These are phyloP conservation scores for Gryon sp. DNA, from an alignment of 1,140 invertebrate genomes.

Conservation along the genomic window DNA sequence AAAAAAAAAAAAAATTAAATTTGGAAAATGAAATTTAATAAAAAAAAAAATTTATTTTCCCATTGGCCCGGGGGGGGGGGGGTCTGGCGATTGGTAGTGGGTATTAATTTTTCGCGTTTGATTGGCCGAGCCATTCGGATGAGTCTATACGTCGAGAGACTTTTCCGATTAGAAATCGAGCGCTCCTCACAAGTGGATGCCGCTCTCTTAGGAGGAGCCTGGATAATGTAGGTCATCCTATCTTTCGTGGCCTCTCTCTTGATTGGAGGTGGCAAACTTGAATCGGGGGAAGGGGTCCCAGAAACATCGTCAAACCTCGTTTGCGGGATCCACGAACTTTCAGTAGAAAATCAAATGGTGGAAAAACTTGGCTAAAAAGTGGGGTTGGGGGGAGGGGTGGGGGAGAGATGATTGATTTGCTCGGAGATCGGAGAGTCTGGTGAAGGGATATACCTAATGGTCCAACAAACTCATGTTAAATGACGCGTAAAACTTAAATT, in stretches of 20 bases:
- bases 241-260: slow-evolving; percentile 70
- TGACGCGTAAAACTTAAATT: no score
- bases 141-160: slow-evolving; percentile 69
- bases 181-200: slow-evolving; percentile 70
- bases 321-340: slow-evolving; percentile 34
- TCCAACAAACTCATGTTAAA: slow-evolving; percentile 5
- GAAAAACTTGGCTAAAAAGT: slow-evolving; percentile 13
- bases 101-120: slow-evolving; percentile 37
- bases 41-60: no score
- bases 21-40: no score
- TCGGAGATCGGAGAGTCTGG: neutral
- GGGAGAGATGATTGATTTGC: slow-evolving; percentile 38
- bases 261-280: slow-evolving; percentile 61
- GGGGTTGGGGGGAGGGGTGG: neutral
- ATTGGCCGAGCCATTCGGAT: slow-evolving; percentile 67
- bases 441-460: slow-evolving; percentile 22
- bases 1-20: no score
- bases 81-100: slow-evolving; percentile 24
- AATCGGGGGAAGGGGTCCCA: slow-evolving; percentile 62
- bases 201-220: slow-evolving; percentile 79
- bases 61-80: neutral
- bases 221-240: slow-evolving; percentile 78
- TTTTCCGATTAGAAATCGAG: slow-evolving; percentile 78
- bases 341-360: slow-evolving; percentile 44
- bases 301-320: slow-evolving; percentile 43